A percentile compares a stretch with the other conserved stretches of the same genome.
Evolutionary conservation across 1,140 invertebrate genomes (phyloP).

Genomic region (Saccostrea cuccullata): DNA sequence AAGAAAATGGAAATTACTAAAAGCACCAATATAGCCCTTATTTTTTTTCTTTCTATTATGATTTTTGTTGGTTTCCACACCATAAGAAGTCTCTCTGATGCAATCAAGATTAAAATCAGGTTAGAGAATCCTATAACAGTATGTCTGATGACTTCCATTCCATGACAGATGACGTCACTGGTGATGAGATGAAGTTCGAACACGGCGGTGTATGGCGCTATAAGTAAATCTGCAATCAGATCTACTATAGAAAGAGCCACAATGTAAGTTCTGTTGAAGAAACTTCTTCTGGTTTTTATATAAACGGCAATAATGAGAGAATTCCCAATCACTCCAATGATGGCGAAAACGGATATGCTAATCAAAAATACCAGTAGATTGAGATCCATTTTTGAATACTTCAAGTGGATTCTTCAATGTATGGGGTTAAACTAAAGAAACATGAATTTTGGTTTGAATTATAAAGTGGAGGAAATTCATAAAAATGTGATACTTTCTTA

Average conservation of each 20-base stretch:
- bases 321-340: background rate
- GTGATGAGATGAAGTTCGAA: background rate
- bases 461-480: background rate
- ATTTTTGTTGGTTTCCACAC: background rate
- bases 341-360: background rate
- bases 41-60: background rate
- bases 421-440: background rate
- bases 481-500: background rate
- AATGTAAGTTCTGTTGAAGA: background rate
- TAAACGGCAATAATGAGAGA: slow-evolving; percentile 1
- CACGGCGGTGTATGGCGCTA: background rate
- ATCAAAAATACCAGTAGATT: background rate
- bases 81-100: background rate
- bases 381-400: background rate
- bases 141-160: background rate
- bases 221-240: background rate
- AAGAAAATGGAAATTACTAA: background rate
- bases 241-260: background rate
- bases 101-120: slow-evolving; percentile 1
- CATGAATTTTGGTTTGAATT: background rate
- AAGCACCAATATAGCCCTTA: background rate
- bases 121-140: background rate
- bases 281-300: background rate
- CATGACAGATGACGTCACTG: slow-evolving; percentile 8
- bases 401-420: background rate